Conservation (phyloP, 2,113 vertebrate species). For the Macaca fascicularis region DNA sequence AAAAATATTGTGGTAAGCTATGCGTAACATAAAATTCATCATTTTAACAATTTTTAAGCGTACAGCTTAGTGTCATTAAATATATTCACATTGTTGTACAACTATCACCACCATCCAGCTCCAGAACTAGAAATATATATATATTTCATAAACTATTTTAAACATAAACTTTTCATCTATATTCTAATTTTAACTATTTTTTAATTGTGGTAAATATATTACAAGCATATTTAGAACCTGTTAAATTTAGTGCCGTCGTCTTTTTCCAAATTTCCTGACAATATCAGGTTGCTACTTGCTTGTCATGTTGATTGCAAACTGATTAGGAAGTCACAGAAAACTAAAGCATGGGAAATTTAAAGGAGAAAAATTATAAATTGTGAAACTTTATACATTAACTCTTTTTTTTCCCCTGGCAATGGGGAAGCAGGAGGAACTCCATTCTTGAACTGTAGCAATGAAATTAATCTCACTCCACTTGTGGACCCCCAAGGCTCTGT, state of each 20-base stretch:
- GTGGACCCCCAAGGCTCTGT: not conserved
- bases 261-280: constrained; percentile 15
- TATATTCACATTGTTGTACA: not conserved
- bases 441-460: not conserved
- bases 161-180: not conserved
- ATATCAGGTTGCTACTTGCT: not conserved
- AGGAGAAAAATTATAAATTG: not conserved
- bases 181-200: not conserved
- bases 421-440: not conserved
- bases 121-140: not conserved
- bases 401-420: not conserved
- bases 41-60: not conserved
- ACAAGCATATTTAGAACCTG: not conserved
- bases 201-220: not conserved
- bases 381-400: not conserved
- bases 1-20: not conserved
- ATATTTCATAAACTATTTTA: not conserved
- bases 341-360: not conserved
- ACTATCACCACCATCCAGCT: not conserved
- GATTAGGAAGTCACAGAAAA: not conserved
- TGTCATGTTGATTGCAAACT: not conserved
- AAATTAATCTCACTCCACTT: not conserved
- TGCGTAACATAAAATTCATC: not conserved
- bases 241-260: not conserved
- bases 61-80: not conserved